These are phyloP conservation scores for Octonoba sinensis DNA, from an alignment of 2,888 invertebrate genomes.

Conservation along the genomic window DNA sequence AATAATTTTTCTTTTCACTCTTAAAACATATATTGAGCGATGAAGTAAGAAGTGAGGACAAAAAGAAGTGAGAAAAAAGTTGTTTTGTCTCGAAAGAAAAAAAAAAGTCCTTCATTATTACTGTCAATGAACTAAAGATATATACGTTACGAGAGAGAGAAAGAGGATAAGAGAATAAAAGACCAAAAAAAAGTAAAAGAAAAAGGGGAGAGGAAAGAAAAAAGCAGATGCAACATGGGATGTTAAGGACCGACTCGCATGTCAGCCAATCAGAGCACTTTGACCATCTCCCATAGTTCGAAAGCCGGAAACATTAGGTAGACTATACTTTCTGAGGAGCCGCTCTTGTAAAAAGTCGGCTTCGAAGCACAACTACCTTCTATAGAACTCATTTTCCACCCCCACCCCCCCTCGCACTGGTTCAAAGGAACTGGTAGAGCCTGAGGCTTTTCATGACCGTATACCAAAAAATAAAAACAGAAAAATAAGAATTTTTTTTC, in stretches of 20 bases:
- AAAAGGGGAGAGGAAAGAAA: neutral
- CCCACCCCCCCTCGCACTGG: neutral
- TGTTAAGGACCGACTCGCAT: slow-evolving; percentile 5
- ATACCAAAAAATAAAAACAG: too few relatives aligned
- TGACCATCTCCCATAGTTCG: slow-evolving; percentile 6
- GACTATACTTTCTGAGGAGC: slow-evolving; percentile 17
- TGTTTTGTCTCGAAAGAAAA: neutral
- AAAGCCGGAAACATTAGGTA: slow-evolving; percentile 43
- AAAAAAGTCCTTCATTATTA: neutral
- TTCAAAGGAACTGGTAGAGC: slow-evolving; percentile 35
- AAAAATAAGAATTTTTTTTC: too few relatives aligned
- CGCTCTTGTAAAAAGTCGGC: slow-evolving; percentile 15
- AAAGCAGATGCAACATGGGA: slow-evolving; percentile 1
- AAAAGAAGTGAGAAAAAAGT: too few relatives aligned
- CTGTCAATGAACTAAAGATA: neutral
- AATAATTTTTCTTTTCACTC: too few relatives aligned
- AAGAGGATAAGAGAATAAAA: too few relatives aligned
- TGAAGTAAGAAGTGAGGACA: too few relatives aligned
- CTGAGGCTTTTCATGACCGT: slow-evolving; percentile 10
- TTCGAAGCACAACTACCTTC: slow-evolving; percentile 3
- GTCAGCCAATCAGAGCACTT: slow-evolving; percentile 10
- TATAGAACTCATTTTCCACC: slow-evolving; percentile 10
- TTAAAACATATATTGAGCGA: too few relatives aligned
- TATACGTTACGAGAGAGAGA: neutral
- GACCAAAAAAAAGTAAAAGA: too few relatives aligned